Evolutionary conservation across 53 echinoderm and acorn worm species (phyloP), one percentile per base, ranked within the genome.

Genomic region (Hippasteria phrygiana): DNA sequence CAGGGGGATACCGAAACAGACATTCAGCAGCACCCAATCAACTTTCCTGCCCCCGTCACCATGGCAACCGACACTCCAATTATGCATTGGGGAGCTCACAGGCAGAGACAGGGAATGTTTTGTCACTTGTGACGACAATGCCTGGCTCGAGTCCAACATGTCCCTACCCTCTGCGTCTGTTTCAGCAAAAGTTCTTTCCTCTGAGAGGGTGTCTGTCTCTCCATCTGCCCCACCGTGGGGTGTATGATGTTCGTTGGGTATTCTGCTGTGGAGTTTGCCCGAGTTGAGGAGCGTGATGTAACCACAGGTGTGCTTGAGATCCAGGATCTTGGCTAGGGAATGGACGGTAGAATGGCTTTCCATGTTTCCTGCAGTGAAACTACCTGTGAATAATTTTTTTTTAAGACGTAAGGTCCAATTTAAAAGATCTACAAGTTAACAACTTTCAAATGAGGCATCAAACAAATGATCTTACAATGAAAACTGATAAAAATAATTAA

Each of bases 1-100:
- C 50, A 99, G 71, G n/a, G 99, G 99, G 48, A 99, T 83, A 24
- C 99, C 99, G 74, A 99, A 99, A 47, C 91, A 94, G 31, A 99
- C 83, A 29, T 94, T 94, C 63, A 99, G 77, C 33, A 95, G 71
- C 37, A 70, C 87, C 99, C 99, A 99, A 62, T 94, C 94, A 16
- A 90, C 79, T 41, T 90, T 90, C 28, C 1, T 26, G 74, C 66
- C 73, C 18, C 74, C 69, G 6, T 77, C 59, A 62, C 88, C 40
- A 16, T 38, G 75, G 75, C 27, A 14, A 50, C 62, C 39, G 66
- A 22, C 70, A 24, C 29, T 88, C 35, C 71, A 77, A 48, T 69
- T 87, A 46, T 64, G 80, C 75, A 90, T 77, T 64, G 78, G 65
- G 2, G 85, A 84, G 24, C 35, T 12, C 1, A 84, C 90, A 17